Evolutionary conservation across 2,113 vertebrate species (phyloP).

Genomic region (Actenoides hombroni): DNA sequence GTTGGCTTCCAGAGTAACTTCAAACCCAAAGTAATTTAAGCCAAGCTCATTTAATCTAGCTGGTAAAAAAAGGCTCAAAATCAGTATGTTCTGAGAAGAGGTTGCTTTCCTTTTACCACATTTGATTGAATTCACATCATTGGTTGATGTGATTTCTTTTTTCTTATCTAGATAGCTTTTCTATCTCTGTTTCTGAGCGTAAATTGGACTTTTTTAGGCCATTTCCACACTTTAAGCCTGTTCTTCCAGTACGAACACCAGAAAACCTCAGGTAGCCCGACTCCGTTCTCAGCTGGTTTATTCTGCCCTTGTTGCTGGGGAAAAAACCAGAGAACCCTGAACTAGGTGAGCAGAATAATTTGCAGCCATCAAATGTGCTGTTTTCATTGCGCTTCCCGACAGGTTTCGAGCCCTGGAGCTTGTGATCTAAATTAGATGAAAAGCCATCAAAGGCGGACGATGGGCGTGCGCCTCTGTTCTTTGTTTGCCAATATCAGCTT

Average conservation of each 20-base stretch:
- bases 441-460: not conserved
- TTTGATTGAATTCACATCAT: not conserved
- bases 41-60: not conserved
- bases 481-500: not conserved
- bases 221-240: not conserved
- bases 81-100: fast-evolving
- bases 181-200: not conserved
- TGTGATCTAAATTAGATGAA: not conserved
- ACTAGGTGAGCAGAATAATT: not conserved
- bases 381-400: not conserved
- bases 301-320: not conserved
- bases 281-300: fast-evolving
- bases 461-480: fast-evolving
- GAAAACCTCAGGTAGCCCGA: not conserved
- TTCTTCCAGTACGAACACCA: not conserved
- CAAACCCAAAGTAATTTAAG: not conserved
- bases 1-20: not conserved
- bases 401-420: not conserved
- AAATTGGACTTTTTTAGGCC: not conserved
- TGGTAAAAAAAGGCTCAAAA: not conserved
- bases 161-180: not conserved
- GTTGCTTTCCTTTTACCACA: fast-evolving
- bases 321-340: not conserved
- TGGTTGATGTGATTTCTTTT: not conserved
- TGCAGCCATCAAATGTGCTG: not conserved